Evolutionary conservation across 2,888 invertebrate genomes (phyloP).

Genomic region (Andrena bucephala): DNA sequence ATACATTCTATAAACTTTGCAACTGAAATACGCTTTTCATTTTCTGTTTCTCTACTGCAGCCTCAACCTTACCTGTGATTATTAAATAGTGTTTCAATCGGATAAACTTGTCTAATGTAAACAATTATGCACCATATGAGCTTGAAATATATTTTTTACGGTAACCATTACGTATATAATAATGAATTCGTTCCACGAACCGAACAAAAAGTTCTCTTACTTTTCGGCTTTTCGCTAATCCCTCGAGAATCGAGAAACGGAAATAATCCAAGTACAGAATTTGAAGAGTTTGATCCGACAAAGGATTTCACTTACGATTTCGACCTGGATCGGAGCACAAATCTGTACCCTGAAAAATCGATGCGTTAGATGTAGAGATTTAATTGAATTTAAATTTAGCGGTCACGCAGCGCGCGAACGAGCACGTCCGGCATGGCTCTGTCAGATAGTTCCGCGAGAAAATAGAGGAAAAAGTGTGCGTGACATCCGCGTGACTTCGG

Average conservation of each 20-base stretch:
- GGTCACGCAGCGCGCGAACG: constrained; percentile 12
- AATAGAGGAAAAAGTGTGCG: constrained; percentile 46
- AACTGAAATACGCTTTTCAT: constrained; percentile 10
- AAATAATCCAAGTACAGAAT: not conserved
- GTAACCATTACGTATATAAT: constrained; percentile 13
- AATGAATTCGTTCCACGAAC: constrained; percentile 12
- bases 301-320: not conserved
- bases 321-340: not conserved
- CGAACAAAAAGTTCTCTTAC: not conserved
- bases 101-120: constrained; percentile 39
- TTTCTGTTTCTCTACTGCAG: constrained; percentile 15
- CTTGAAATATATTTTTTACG: constrained; percentile 55
- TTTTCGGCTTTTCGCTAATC: not conserved
- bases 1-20: constrained; percentile 20
- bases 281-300: not conserved
- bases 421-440: constrained; percentile 40
- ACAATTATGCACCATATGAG: constrained; percentile 30
- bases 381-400: constrained; percentile 61
- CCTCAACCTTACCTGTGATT: constrained; percentile 27
- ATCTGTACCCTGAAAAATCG: constrained; percentile 15
- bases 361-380: constrained; percentile 22
- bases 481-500: constrained; percentile 50
- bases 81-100: constrained; percentile 14
- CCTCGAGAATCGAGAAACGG: not conserved
- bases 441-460: constrained; percentile 46